A percentile compares a stretch with the other conserved stretches of the same genome.
Conservation (phyloP, 1,140 invertebrate genomes). For the Muscidifurax raptorellus region DNA sequence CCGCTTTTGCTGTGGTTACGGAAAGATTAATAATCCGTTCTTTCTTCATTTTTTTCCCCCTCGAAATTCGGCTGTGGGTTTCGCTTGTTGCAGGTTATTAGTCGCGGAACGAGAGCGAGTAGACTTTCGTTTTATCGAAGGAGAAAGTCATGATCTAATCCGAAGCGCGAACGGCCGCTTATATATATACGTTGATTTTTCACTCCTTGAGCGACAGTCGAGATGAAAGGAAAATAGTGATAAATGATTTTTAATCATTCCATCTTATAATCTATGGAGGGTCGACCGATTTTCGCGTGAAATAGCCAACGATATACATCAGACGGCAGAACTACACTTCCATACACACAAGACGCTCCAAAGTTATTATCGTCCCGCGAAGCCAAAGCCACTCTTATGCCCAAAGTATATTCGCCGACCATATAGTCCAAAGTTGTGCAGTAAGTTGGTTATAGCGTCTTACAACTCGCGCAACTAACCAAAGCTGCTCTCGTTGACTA, state of each 20-base stretch:
- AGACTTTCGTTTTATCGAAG: not conserved
- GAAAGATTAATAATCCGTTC: too few species aligned
- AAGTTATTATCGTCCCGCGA: not conserved
- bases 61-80: too few species aligned
- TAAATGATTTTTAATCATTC: too few species aligned
- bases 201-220: too few species aligned
- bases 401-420: not conserved
- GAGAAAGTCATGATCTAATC: not conserved
- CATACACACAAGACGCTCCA: not conserved
- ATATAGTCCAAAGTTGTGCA: not conserved
- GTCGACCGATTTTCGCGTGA: not conserved
- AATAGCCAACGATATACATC: not conserved
- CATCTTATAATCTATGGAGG: too few species aligned
- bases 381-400: not conserved
- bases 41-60: too few species aligned
- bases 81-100: too few species aligned
- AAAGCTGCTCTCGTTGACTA: slow-evolving; percentile 8
- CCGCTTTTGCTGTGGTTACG: too few species aligned
- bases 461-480: not conserved
- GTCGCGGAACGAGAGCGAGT: too few species aligned
- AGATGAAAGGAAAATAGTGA: too few species aligned
- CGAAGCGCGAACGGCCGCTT: too few species aligned
- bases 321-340: not conserved
- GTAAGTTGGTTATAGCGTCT: slow-evolving; percentile 27
- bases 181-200: too few species aligned